Conservation (phyloP, 1,140 invertebrate species). For the Diachasma alloeum region DNA sequence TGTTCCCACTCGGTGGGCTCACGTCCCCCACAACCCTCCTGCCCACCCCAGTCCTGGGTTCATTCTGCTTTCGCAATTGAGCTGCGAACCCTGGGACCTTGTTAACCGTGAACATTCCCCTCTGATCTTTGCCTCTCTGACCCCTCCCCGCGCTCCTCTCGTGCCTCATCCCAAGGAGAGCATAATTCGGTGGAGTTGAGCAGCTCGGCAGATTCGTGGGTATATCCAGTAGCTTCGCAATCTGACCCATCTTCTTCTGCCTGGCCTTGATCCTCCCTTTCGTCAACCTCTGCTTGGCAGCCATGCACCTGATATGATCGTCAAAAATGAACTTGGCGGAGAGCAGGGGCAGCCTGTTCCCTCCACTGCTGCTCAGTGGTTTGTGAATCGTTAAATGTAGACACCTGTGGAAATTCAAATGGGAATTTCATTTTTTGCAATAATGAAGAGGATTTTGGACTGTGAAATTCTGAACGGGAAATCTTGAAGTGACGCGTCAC, state of each 20-base stretch:
- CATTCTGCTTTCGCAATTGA: constrained; percentile 64
- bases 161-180: constrained; percentile 49
- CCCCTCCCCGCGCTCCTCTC: constrained; percentile 61
- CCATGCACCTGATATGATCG: constrained; percentile 98
- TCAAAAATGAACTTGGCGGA: constrained; percentile 97
- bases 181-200: constrained; percentile 65
- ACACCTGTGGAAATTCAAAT: too few relatives aligned
- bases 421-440: too few relatives aligned
- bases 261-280: constrained; percentile 94
- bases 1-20: constrained; percentile 44
- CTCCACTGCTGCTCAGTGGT: constrained; percentile 70
- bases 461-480: too few relatives aligned
- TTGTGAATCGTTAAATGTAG: constrained; percentile 94
- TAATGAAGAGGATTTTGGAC: too few relatives aligned
- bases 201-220: constrained; percentile 69
- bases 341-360: constrained; percentile 79
- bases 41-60: constrained; percentile 47
- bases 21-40: constrained; percentile 50
- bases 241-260: constrained; percentile 95
- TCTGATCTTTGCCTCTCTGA: constrained; percentile 65
- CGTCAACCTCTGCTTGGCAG: constrained; percentile 85
- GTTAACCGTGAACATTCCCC: constrained; percentile 69
- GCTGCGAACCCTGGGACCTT: constrained; percentile 77
- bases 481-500: too few relatives aligned
- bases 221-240: constrained; percentile 90